Base-by-base conservation (phyloP, 1,140 invertebrate species). In the Saccostrea echinata region DNA sequence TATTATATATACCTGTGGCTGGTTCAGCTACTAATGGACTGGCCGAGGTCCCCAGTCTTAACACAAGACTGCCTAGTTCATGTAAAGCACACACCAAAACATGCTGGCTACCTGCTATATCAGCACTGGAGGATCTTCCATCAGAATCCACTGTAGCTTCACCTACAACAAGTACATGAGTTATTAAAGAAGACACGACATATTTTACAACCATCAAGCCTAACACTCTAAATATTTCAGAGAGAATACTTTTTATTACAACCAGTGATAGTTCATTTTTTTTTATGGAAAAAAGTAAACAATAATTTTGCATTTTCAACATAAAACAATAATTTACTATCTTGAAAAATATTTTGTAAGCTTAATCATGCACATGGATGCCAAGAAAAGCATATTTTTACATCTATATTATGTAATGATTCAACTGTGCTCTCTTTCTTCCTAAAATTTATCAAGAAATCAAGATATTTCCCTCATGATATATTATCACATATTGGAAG, bases 11-110 rank as follows among this genome's bases (percentile, higher is more conserved):
- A n/a, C 97, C 97, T 85, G 98, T 95, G 12, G 97, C 97, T 43
- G 97, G 97, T 95, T 99, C 98, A 0, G 96, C 96, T 21, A 99
- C 96, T 12, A 99, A 95, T 93, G 98, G 97, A 88, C 97, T 97
- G 13, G 98, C 98, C 9, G 98, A 98, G 0, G 98, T 99, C 33
- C 98, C 98, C 9, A 99, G 96, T 88, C 97, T 97, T 52, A 97
- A 95, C 64, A 99, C 97, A 11, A 96, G 92, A 88, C 94, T 95
- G 2, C 96, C 96, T 84, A 98, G 96, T 95, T 99, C 98, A 93
- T 98, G 98, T 35, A 99, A 95, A 8, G 98, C 98, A 94, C 98
- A 99, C 8, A 99, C 93, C 24, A 99, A 93, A 85, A 99, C 95
- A 95, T 99, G 98, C 94, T 99, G 98, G 94, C 97, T 98, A n/a